Percentiles rank a stretch among this genome's conserved stretches.
phyloP scores from a whole-genome alignment of 2,888 invertebrate genomes.

The Hololepta plana region DNA sequence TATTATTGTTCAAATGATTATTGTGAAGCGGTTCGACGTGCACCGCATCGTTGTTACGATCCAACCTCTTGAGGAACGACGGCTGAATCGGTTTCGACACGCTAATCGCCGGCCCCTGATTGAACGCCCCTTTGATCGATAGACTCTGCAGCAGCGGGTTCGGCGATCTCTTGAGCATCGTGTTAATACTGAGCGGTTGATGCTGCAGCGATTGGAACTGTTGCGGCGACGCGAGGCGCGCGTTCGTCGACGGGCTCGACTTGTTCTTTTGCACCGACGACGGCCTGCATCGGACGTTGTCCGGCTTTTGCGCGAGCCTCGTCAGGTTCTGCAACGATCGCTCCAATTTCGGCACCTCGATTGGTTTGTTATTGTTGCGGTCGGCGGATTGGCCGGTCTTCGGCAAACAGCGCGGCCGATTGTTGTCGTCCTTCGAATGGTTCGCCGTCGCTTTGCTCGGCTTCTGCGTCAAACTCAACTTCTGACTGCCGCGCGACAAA shows the following conservation, averaged over 20 bases:
- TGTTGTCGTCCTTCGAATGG: too few relatives aligned
- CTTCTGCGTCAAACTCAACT: constrained; percentile 13
- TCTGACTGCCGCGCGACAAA: constrained; percentile 13
- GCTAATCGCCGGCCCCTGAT: constrained; percentile 15
- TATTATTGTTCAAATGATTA: constrained; percentile 4
- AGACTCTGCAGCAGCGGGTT: constrained; percentile 16
- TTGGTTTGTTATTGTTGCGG: not conserved
- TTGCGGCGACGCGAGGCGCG: constrained; percentile 17
- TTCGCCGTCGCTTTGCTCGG: too few relatives aligned
- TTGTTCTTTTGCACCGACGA: constrained; percentile 10
- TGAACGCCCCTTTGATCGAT: constrained; percentile 13
- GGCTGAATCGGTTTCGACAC: constrained; percentile 16
- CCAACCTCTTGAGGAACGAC: constrained; percentile 19
- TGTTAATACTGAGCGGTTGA: constrained; percentile 25
- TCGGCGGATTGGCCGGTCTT: too few relatives aligned
- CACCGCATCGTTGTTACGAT: constrained; percentile 16
- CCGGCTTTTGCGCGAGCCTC: constrained; percentile 12
- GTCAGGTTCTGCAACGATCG: constrained; percentile 18
- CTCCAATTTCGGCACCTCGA: constrained; percentile 18
- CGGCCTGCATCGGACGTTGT: constrained; percentile 9
- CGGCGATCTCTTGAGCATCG: constrained; percentile 23
- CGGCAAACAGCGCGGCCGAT: too few relatives aligned
- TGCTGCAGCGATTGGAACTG: constrained; percentile 23
- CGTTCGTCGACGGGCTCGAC: constrained; percentile 9
- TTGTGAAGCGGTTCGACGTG: constrained; percentile 11